These are phyloP conservation scores for Ladona fulva DNA, from an alignment of 1,140 invertebrate species.

Conservation along the genomic window DNA sequence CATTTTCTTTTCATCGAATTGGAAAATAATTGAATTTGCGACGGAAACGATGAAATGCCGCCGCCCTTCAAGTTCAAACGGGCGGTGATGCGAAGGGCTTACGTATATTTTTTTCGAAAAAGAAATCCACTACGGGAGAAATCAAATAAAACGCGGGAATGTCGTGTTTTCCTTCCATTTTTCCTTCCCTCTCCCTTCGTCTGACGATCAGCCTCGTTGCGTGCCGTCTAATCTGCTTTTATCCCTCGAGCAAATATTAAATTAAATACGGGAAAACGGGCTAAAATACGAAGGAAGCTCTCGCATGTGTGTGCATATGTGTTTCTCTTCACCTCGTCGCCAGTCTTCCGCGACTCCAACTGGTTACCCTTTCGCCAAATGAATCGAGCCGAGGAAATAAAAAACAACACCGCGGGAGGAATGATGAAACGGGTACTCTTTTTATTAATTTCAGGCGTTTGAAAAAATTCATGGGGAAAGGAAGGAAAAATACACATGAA, in stretches of 20 bases:
- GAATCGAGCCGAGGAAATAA: too few relatives aligned
- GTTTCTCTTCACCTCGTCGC: too few relatives aligned
- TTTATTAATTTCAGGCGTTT: too few relatives aligned
- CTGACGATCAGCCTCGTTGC: not conserved
- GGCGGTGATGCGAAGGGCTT: not conserved
- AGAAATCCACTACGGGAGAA: not conserved
- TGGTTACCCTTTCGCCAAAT: too few relatives aligned
- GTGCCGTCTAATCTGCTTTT: not conserved
- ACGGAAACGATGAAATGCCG: slow-evolving; percentile 8
- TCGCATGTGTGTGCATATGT: too few relatives aligned
- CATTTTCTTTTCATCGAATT: slow-evolving; percentile 10
- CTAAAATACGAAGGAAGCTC: too few relatives aligned
- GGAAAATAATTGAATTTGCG: slow-evolving; percentile 10
- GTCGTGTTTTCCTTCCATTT: slow-evolving; percentile 4
- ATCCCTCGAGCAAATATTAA: slow-evolving; percentile 1
- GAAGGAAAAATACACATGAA: too few relatives aligned
- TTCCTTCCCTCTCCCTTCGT: not conserved
- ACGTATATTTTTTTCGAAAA: not conserved
- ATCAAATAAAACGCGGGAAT: slow-evolving; percentile 9
- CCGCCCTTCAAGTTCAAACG: not conserved
- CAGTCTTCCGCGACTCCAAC: too few relatives aligned
- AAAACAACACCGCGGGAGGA: too few relatives aligned
- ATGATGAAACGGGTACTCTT: too few relatives aligned
- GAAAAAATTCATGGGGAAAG: too few relatives aligned
- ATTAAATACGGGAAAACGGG: not conserved